These are phyloP conservation scores for Cochlearius cochlearius DNA, from an alignment of 2,113 vertebrate genomes.

Conservation along the genomic window DNA sequence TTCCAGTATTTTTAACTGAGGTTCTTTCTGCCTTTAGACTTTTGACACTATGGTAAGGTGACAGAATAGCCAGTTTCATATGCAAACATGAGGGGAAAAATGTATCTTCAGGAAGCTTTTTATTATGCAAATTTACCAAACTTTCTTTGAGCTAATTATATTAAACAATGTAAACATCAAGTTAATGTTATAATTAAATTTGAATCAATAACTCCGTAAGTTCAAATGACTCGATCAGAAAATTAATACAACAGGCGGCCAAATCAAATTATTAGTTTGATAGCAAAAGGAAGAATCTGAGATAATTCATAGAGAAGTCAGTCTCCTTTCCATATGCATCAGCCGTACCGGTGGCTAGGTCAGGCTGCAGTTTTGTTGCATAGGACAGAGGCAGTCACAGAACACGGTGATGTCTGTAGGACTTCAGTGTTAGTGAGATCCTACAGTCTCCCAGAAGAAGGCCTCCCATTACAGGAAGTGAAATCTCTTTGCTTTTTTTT, in stretches of 20 bases:
- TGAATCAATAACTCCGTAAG: conserved; percentile 18
- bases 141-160: not conserved
- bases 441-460: not conserved
- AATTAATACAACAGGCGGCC: not conserved
- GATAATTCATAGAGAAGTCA: not conserved
- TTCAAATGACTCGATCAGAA: not conserved
- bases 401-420: not conserved
- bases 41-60: not conserved
- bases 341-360: not conserved
- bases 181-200: conserved; percentile 18
- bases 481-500: not conserved
- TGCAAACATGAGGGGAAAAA: not conserved
- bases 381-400: not conserved
- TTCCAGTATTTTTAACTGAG: not conserved
- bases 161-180: not conserved
- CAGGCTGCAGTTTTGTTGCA: not conserved
- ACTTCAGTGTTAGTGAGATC: not conserved
- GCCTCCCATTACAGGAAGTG: not conserved
- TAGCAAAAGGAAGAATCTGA: not conserved
- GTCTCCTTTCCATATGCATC: not conserved
- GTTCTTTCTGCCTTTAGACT: not conserved
- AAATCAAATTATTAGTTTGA: conserved; percentile 10
- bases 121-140: conserved; percentile 17
- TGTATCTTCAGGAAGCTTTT: not conserved
- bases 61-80: not conserved